phyloP scores from a whole-genome alignment of 2,113 vertebrate species.

The Lophius piscatorius region DNA sequence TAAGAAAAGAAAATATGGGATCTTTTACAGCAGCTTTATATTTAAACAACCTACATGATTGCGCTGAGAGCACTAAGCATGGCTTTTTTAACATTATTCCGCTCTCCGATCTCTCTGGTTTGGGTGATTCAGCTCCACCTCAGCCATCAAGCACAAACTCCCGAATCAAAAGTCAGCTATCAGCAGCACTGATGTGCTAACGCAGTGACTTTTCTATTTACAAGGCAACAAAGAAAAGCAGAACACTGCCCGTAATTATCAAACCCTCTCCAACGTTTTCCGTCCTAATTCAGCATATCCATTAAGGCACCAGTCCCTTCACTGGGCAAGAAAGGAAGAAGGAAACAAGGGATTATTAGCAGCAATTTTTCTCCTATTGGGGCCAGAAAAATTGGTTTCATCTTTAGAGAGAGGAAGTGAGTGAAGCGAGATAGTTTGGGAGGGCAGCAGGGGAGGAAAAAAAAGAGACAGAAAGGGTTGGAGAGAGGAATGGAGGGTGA shows the following conservation, averaged over 20 bases:
- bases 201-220: slow-evolving; percentile 16
- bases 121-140: slow-evolving; percentile 39
- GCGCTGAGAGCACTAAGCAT: slow-evolving; percentile 14
- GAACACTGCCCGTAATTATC: slow-evolving; percentile 47
- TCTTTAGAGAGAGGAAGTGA: slow-evolving; percentile 48
- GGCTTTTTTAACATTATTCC: slow-evolving; percentile 32
- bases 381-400: slow-evolving; percentile 69
- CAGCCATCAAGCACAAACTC: slow-evolving; percentile 30
- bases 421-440: slow-evolving; percentile 11
- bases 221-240: slow-evolving; percentile 33
- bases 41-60: slow-evolving; percentile 26
- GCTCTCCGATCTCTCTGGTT: slow-evolving; percentile 35
- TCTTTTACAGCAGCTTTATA: slow-evolving; percentile 18
- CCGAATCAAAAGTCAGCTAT: slow-evolving; percentile 47
- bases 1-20: neutral
- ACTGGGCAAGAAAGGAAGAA: slow-evolving; percentile 52
- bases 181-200: slow-evolving; percentile 9
- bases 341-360: slow-evolving; percentile 72
- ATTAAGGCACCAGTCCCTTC: slow-evolving; percentile 58
- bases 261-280: slow-evolving; percentile 26
- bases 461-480: slow-evolving; percentile 1
- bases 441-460: neutral
- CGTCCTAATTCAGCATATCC: slow-evolving; percentile 59
- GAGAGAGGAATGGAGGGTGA: slow-evolving; percentile 3
- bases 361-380: slow-evolving; percentile 64